These are phyloP conservation scores for Monarcha castaneiventris DNA, from an alignment of 2,113 vertebrate species.

Conservation along the genomic window DNA sequence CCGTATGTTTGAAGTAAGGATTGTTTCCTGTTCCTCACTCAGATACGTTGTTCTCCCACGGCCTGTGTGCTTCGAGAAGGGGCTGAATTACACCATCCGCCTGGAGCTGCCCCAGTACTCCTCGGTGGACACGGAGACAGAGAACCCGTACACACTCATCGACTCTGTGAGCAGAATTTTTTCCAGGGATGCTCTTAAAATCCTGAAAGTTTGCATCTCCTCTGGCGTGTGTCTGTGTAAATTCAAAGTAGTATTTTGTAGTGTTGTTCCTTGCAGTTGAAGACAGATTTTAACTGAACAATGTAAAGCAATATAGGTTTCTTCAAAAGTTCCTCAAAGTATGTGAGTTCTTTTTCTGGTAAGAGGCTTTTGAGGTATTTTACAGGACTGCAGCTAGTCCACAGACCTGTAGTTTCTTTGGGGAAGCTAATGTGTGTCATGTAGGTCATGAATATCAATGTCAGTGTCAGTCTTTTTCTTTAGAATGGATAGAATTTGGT, in stretches of 20 bases:
- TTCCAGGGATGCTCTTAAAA: background rate
- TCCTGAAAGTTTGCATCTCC: background rate
- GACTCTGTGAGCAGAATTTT: constrained; percentile 86
- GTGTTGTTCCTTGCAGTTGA: rapidly evolving
- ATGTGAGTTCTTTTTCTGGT: background rate
- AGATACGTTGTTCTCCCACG: constrained; percentile 87
- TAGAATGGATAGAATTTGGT: background rate
- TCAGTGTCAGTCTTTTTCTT: background rate
- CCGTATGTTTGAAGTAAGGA: background rate
- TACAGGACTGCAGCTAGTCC: background rate
- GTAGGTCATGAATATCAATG: background rate
- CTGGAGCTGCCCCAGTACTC: constrained; percentile 89
- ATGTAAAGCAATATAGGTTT: background rate
- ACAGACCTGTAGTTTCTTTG: background rate
- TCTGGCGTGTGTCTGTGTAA: background rate
- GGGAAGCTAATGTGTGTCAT: background rate
- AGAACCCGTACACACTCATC: constrained; percentile 90
- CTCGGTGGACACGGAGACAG: constrained; percentile 73
- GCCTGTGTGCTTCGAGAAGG: constrained; percentile 90
- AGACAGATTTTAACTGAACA: background rate
- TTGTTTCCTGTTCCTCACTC: constrained; percentile 12
- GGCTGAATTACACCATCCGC: constrained; percentile 90
- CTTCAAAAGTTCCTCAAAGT: background rate
- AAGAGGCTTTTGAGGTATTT: background rate
- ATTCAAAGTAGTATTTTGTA: background rate